Base-by-base conservation (phyloP, 2,888 invertebrate species). In the Dynastes hyllus region DNA sequence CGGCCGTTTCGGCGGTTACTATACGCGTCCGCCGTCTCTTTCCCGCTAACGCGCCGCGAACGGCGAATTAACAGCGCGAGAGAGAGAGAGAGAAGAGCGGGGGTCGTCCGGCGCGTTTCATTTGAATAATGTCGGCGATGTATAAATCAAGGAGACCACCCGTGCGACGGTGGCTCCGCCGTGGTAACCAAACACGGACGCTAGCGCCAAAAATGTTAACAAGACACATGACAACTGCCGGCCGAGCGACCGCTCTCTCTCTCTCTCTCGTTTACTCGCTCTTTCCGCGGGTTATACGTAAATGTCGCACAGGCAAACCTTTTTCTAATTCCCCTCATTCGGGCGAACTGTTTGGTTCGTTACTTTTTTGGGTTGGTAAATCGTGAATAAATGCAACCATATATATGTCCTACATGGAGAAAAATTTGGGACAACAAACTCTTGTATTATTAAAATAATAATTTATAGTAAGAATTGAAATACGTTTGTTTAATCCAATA, bases 121-220 rank as follows among this genome's bases (percentile, higher is more conserved):
- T 88, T 87, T 87, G 87, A 88, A 87, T 87, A 86, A 88, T 85
- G 87, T 86, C 87, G 87, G 88, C 87, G 87, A 87, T 85, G 86
- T 85, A 88, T 88, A 88, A 88, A 88, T 88, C 88, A 88, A 86
- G 83, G 81, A 85, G 84, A 88, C 88, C 88, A 87, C 87, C 88
- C 88, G 87, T 85, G 86, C 86, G 86, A 86, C 85, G 83, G 86
- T 84, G 85, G 85, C 84, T 85, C 83, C 83, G 85, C 84, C 86
- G 86, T 85, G 87, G 73, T 87, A 87, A 87, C 87, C 86, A 88
- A 88, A 88, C 88, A 88, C 88, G 87, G 87, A 87, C 87, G 87
- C 87, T 87, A 88, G 88, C 88, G 88, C 89, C 88, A 89, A 89
- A 89, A 89, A 89, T 89, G 89, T 89, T 89, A 89, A 89, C 89